Evolutionary conservation across 2,888 invertebrate genomes (phyloP), one percentile per base, ranked within the genome.

Genomic region (Philhelius pedissequus): DNA sequence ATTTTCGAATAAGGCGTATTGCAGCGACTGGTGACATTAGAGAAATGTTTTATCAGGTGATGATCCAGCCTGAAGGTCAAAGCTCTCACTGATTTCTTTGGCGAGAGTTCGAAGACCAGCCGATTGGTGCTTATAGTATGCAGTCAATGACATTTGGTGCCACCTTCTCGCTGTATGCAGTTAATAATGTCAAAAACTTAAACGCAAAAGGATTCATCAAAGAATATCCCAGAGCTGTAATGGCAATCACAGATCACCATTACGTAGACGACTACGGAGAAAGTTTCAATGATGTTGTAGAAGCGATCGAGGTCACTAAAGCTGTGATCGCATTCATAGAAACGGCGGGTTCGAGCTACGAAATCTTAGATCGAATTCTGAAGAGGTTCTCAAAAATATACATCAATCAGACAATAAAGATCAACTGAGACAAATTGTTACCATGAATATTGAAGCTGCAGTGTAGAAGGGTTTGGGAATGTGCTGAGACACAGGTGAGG

Each of bases 1-100:
- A 80, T 35, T 87, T 87, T 52, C 79, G 84, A 0, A 40, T 60
- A 8, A 25, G 60, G 1, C 60, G n/a, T 4, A 9, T 56, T n/a
- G 86, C 76, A 6, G 66, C 84, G 32, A 78, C 76, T 58, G 86
- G 76, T 25, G 79, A 87, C 40, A 86, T 87, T 15, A 78, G 56
- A 43, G 81, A 86, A 40, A 86, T 87, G 78, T 84, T 81, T 20
- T 79, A 82, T 11, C 79, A 86, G 38, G 50, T 82, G 6, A 89
- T 9, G 13, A 71, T 62, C 20, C 27, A 40, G 9, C 48, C 73
- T 40, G 43, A 69, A 18, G 58, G 68, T 43, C 54, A 69, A 25
- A 48, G 70, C 20, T 56, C 45, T 18, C 77, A 78, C 38, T 64
- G 64, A 4, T 82, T 82, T 22, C 52, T 81, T 5, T 81, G 75